Evolutionary conservation across 2,888 invertebrate species (phyloP).

Genomic region (Hyposoter didymator): DNA sequence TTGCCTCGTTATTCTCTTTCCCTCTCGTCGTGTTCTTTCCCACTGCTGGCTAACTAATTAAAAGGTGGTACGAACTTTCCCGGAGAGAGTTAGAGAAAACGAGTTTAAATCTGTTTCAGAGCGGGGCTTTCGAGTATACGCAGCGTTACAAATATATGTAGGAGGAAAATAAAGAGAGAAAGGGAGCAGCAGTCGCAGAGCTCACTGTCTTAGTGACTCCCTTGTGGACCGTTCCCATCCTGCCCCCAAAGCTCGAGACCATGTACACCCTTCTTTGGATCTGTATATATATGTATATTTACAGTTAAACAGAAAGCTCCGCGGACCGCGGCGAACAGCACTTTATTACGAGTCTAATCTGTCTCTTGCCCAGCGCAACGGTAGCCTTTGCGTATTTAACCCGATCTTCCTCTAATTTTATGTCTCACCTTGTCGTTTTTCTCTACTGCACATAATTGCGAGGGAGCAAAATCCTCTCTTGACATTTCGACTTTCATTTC

Average conservation of each 20-base stretch:
- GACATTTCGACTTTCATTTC: constrained; percentile 4
- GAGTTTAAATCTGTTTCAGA: constrained; percentile 84
- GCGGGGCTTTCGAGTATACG: constrained; percentile 77
- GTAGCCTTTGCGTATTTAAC: constrained; percentile 77
- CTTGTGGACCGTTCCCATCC: constrained; percentile 82
- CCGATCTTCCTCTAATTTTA: constrained; percentile 56
- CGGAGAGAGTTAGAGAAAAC: constrained; percentile 79
- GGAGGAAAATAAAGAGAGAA: constrained; percentile 24
- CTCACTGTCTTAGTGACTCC: constrained; percentile 83
- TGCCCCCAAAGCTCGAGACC: constrained; percentile 66
- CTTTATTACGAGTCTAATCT: constrained; percentile 83
- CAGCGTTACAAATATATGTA: constrained; percentile 43
- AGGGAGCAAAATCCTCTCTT: not conserved
- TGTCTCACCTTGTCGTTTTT: constrained; percentile 6
- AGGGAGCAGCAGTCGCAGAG: constrained; percentile 62
- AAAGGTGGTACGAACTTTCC: constrained; percentile 82
- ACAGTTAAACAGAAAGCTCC: constrained; percentile 71
- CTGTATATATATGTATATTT: constrained; percentile 37
- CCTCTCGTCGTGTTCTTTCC: constrained; percentile 41
- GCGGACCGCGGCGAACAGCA: constrained; percentile 73
- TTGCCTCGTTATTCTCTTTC: constrained; percentile 2
- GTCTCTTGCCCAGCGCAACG: constrained; percentile 74
- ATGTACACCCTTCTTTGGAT: constrained; percentile 46
- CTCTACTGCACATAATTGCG: constrained; percentile 47
- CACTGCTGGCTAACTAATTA: constrained; percentile 79